phyloP scores from a whole-genome alignment of 2,113 vertebrate genomes.

The Empidonax traillii region DNA sequence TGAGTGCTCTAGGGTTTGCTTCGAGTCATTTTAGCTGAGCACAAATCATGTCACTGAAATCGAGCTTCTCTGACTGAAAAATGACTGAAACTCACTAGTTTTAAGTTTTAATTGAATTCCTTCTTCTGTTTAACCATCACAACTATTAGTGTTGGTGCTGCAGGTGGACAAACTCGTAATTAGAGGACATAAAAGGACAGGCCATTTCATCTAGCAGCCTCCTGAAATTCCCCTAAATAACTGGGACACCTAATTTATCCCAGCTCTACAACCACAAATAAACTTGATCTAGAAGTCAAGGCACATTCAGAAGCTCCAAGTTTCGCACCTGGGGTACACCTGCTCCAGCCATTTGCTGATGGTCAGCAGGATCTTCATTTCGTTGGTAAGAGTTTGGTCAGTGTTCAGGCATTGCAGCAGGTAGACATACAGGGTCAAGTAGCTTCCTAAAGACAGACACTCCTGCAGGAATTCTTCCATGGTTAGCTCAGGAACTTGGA shows the following conservation, averaged over 20 bases:
- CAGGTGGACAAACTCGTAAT: accelerated
- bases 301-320: not conserved
- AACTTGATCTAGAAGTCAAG: not conserved
- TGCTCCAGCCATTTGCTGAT: conserved; percentile 89
- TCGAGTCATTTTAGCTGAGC: not conserved
- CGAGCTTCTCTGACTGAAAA: not conserved
- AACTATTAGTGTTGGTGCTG: not conserved
- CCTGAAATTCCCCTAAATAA: not conserved
- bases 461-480: conserved; percentile 93
- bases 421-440: conserved; percentile 92
- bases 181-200: accelerated
- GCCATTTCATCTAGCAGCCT: not conserved
- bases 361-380: conserved; percentile 85
- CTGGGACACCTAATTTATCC: not conserved
- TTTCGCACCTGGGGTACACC: conserved; percentile 84
- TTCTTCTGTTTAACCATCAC: not conserved
- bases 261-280: not conserved
- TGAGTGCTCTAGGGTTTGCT: not conserved
- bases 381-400: conserved; percentile 87
- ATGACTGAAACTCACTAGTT: not conserved
- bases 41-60: not conserved
- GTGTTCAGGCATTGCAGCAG: conserved; percentile 88
- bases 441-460: conserved; percentile 88
- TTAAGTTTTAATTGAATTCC: not conserved
- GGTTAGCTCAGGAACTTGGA: conserved; percentile 96